phyloP scores from a whole-genome alignment of 2,113 vertebrate species.

The Podilymbus podiceps region DNA sequence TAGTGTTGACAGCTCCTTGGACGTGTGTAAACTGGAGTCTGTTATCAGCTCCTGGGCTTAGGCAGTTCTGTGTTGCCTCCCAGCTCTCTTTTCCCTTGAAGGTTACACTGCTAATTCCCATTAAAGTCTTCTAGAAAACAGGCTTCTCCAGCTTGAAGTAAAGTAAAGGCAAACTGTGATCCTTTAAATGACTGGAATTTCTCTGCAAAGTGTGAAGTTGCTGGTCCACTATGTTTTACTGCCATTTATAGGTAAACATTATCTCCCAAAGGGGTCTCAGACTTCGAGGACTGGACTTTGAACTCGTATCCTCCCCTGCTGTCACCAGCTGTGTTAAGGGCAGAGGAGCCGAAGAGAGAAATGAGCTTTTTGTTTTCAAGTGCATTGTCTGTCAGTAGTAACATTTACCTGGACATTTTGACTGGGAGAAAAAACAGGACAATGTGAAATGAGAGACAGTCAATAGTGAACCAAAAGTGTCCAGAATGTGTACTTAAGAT shows the following conservation, averaged over 20 bases:
- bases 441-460: background rate
- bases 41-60: conserved; percentile 24
- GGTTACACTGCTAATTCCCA: background rate
- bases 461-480: background rate
- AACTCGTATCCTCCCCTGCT: background rate
- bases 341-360: background rate
- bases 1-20: conserved; percentile 58
- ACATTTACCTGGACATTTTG: background rate
- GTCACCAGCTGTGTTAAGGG: background rate
- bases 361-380: background rate
- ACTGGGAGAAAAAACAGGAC: background rate
- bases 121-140: background rate
- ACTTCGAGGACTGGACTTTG: background rate
- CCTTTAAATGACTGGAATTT: background rate
- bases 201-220: background rate
- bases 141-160: background rate
- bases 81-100: conserved; percentile 20
- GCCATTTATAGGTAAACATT: background rate
- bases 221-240: background rate
- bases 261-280: background rate
- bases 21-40: background rate
- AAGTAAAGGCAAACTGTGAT: background rate
- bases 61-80: conserved; percentile 21
- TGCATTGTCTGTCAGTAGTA: background rate
- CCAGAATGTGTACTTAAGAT: background rate